Base-by-base conservation (phyloP, 2,797 vertebrate genomes). In the Halcyon badia region DNA sequence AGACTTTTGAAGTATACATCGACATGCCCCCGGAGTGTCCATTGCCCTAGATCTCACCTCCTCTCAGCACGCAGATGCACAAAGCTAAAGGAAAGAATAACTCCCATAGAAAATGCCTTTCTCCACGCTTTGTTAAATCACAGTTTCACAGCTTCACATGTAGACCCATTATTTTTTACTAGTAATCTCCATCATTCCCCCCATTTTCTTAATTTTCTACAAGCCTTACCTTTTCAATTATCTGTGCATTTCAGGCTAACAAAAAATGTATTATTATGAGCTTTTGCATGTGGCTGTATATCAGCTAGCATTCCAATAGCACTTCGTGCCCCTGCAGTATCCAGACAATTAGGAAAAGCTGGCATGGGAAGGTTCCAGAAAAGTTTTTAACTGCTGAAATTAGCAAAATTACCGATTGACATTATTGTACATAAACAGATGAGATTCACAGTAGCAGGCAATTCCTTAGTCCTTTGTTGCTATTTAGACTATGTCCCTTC, bases 361-460 rank as follows among this genome's bases (percentile, higher is more conserved):
- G 73, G 35, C 73, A 71, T 33, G 41, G 10, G 42, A 66, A 92
- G 84, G 51, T 79, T 84, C 64, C 70, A 73, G 33, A 54, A 57
- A 95, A 90, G 39, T 93, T 97, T 91, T 71, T 48, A 90, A 35
- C 60, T 91, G 70, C 42, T 95, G 94, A 95, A 95, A 96, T 94
- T 91, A 92, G 12, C 77, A 95, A 90, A 95, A 91, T 93, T 88
- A 70, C 13, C 0, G 0, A 73, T 73, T 87, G 48, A 64, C 33
- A 80, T 96, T 73, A 46, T 57, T 89, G 60, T 57, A 90, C 95
- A 90, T 72, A 94, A 96, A n/a, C 46, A 94, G 70, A 79, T 62
- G 66, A 92, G 39, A 92, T 49, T 68, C 49, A 69, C 10, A 83
- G 51, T 46, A 71, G 41, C 69, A 95, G 65, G 48, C 69, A 86